Base-by-base conservation (phyloP, 2,113 vertebrate genomes). In the Cinclus cinclus region DNA sequence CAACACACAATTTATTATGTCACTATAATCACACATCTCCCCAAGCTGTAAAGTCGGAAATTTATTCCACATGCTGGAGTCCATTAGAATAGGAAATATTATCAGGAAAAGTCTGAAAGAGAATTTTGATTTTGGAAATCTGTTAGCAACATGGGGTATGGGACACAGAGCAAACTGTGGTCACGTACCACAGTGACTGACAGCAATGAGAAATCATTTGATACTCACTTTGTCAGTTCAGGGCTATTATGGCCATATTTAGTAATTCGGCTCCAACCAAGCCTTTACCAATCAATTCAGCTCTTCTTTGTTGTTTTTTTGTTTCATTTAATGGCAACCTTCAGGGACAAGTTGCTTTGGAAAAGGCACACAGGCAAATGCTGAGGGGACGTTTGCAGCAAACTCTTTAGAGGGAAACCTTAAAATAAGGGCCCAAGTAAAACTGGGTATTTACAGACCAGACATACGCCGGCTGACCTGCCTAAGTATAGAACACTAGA, bases 401-500 rank as follows among this genome's bases (percentile, higher is more conserved):
- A 93, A 90, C 75, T 89, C 96, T 97, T 96, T 80, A 89, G 95
- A 97, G 79, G 85, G 86, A 97, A 97, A 97, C 88, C 94, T 97
- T 98, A 98, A 98, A 98, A 98, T 97, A 97, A 97, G 97, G 92
- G 67, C 96, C 96, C 97, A 94, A 98, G 95, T 97, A 97, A 98
- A 97, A 97, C 94, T 49, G 94, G 96, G 96, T 97, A 98, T 98
- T 98, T 98, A 97, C 95, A 96, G 97, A 96, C 93, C 83, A 98
- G 98, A 98, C 98, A 98, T 96, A 97, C 97, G 97, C 97, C 73
- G 91, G 97, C 95, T 97, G 97, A 97, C 97, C 95, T 91, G 91
- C 93, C 98, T 98, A 98, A 98, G 98, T 98, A 98, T 98, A 98
- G 98, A 97, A 97, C 97, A 92, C 97, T 95, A 96, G 95, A 96